Conservation (phyloP, 2,888 invertebrate species). For the Yponomeuta sedellus region DNA sequence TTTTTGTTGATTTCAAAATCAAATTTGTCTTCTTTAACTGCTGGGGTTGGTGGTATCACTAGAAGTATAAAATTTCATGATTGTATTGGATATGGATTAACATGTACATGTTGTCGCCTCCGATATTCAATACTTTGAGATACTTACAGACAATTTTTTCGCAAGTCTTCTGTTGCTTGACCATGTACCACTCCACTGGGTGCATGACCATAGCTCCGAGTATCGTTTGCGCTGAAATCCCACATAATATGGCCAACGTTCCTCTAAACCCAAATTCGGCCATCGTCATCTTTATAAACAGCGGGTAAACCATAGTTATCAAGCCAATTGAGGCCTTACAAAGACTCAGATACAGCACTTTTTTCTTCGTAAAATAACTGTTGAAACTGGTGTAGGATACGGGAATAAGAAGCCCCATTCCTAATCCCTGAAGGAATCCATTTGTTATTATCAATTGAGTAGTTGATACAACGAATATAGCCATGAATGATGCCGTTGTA, state of each 20-base stretch:
- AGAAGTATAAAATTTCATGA: constrained; percentile 27
- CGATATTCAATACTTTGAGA: neutral
- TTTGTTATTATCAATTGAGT: constrained; percentile 79
- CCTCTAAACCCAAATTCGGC: constrained; percentile 82
- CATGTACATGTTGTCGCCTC: neutral
- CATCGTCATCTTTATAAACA: constrained; percentile 79
- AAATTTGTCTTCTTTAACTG: constrained; percentile 50
- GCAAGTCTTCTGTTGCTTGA: constrained; percentile 54
- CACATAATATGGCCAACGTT: constrained; percentile 81
- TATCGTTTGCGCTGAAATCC: constrained; percentile 80
- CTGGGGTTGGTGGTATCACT: constrained; percentile 70
- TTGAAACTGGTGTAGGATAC: constrained; percentile 84
- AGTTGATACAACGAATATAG: constrained; percentile 79
- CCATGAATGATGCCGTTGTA: constrained; percentile 77
- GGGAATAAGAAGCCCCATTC: constrained; percentile 84
- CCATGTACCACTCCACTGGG: constrained; percentile 84
- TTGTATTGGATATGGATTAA: neutral
- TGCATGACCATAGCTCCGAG: constrained; percentile 82
- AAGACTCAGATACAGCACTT: constrained; percentile 82
- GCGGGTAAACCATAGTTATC: constrained; percentile 81
- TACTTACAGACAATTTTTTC: constrained; percentile 66
- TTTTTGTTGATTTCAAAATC: constrained; percentile 38
- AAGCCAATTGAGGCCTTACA: constrained; percentile 83
- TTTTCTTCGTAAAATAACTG: constrained; percentile 82
- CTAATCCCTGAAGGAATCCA: constrained; percentile 79